Percentiles rank a stretch among this genome's conserved stretches.
Evolutionary conservation across 2,888 invertebrate genomes (phyloP).

Genomic region (Drosophila monieri): DNA sequence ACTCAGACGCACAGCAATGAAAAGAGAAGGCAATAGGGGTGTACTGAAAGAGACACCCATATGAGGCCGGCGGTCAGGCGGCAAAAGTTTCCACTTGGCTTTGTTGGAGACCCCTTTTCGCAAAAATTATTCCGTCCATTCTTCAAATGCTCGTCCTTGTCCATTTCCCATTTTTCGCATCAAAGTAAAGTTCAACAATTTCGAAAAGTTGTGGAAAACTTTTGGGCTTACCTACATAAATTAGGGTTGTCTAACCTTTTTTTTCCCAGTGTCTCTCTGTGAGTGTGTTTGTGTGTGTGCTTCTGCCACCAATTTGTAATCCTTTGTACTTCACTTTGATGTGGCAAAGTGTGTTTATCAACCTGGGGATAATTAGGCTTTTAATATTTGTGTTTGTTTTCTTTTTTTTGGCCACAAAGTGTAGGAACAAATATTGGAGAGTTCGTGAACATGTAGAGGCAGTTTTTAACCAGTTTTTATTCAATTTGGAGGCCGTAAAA

Average conservation of each 20-base stretch:
- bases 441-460: background rate
- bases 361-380: constrained; percentile 3
- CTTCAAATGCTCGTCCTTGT: constrained; percentile 1
- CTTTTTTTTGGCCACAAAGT: background rate
- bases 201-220: constrained; percentile 3
- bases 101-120: constrained; percentile 4
- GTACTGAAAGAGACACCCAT: background rate
- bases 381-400: background rate
- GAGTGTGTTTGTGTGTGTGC: background rate
- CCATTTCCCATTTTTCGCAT: background rate
- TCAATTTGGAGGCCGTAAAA: background rate
- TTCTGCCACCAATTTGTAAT: constrained; percentile 1
- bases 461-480: background rate
- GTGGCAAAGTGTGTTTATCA: constrained; percentile 5
- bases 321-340: background rate
- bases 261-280: background rate
- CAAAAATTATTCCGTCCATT: constrained; percentile 4
- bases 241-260: constrained; percentile 2
- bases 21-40: constrained; percentile 6
- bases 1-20: constrained; percentile 12
- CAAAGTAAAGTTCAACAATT: constrained; percentile 6
- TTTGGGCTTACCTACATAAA: constrained; percentile 1
- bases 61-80: constrained; percentile 23
- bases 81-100: constrained; percentile 36
- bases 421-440: background rate